A percentile compares a stretch with the other conserved stretches of the same genome.
Evolutionary conservation across 2,113 vertebrate species (phyloP).

Genomic region (Enhydra lutris): DNA sequence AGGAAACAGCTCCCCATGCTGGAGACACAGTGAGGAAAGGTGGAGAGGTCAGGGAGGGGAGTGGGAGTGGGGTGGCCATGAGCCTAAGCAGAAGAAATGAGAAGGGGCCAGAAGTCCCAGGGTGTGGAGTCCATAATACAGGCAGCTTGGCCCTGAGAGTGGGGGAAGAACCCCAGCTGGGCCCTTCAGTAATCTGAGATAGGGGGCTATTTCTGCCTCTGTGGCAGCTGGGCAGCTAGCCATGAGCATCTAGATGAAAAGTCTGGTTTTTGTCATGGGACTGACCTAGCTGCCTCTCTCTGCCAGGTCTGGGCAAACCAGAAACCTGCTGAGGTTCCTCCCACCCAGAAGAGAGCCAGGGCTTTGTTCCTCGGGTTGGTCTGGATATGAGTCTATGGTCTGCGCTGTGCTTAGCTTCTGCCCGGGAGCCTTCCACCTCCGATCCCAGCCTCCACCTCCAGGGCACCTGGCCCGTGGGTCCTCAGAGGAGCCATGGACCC

Average conservation of each 20-base stretch:
- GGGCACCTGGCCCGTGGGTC: not conserved
- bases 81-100: not conserved
- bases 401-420: not conserved
- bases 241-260: not conserved
- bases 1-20: not conserved
- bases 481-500: not conserved
- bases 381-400: not conserved
- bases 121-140: rapidly evolving
- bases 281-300: not conserved
- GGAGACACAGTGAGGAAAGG: not conserved
- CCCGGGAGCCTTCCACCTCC: not conserved
- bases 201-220: not conserved
- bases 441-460: not conserved
- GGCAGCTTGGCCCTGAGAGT: not conserved
- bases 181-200: not conserved
- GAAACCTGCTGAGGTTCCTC: not conserved
- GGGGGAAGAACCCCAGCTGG: rapidly evolving
- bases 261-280: not conserved
- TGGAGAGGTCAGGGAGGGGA: not conserved
- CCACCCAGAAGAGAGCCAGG: not conserved
- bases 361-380: too few relatives aligned
- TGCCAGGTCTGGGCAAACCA: not conserved
- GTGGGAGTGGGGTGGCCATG: rapidly evolving
- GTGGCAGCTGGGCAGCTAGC: too few relatives aligned
- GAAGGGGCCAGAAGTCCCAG: not conserved